Conservation (phyloP, 2,113 vertebrate genomes). For the Hyaena hyaena region DNA sequence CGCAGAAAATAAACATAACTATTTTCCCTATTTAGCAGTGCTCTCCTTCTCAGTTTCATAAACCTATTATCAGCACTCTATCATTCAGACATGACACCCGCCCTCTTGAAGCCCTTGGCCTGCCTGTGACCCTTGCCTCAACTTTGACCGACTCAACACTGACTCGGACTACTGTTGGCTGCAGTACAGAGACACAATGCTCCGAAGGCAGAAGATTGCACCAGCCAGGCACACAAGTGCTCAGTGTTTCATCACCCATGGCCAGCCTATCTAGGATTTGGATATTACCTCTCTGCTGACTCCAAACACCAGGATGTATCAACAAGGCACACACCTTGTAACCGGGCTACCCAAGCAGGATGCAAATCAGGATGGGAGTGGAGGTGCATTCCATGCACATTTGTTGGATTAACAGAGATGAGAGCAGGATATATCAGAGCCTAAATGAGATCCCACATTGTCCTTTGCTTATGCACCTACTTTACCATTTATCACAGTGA, state of each 20-base stretch:
- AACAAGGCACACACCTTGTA: background rate
- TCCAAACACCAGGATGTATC: background rate
- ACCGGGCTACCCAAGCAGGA: background rate
- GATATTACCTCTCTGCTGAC: background rate
- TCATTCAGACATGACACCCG: background rate
- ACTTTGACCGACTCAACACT: background rate
- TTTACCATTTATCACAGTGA: background rate
- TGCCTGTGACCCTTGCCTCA: background rate
- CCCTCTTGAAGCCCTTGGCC: background rate
- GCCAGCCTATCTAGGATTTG: background rate
- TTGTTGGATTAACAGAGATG: background rate
- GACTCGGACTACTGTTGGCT: background rate
- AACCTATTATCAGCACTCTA: background rate
- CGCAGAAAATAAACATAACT: background rate
- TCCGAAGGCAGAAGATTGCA: background rate
- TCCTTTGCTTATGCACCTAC: background rate
- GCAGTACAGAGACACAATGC: background rate
- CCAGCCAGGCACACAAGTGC: background rate
- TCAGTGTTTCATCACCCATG: conserved; percentile 48
- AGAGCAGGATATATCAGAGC: background rate
- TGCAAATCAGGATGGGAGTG: background rate
- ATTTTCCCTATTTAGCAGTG: background rate
- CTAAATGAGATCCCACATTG: background rate
- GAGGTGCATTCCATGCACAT: background rate
- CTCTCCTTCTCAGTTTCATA: background rate